These are phyloP conservation scores for Calyptomena viridis DNA, from an alignment of 2,113 vertebrate genomes.

Conservation along the genomic window DNA sequence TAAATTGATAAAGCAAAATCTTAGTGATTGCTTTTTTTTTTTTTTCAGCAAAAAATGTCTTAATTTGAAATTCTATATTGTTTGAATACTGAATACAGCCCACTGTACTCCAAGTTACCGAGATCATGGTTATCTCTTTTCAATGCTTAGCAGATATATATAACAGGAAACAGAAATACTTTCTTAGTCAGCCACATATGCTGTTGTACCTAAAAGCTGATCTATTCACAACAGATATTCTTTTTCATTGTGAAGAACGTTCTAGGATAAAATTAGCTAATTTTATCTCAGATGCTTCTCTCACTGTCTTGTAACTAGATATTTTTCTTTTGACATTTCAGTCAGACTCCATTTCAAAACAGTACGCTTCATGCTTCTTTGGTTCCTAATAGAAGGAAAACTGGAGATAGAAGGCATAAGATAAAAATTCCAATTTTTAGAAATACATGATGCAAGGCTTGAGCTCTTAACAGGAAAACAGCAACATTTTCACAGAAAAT, in stretches of 20 bases:
- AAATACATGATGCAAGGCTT: background rate
- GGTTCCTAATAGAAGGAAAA: background rate
- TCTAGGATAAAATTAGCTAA: slow-evolving; percentile 3
- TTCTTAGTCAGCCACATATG: background rate
- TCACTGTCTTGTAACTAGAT: background rate
- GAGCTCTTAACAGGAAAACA: background rate
- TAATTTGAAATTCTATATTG: background rate
- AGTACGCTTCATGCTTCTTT: background rate
- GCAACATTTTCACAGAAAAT: background rate
- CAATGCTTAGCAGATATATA: background rate
- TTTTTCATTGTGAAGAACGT: background rate
- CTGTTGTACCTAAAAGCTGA: background rate
- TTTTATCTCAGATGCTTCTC: background rate
- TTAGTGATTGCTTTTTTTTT: background rate
- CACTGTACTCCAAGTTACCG: background rate
- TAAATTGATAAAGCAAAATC: background rate
- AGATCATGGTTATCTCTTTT: background rate
- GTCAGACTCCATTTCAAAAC: background rate
- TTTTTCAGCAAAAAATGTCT: background rate
- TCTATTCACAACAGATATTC: background rate
- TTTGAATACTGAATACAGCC: background rate
- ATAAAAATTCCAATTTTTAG: background rate
- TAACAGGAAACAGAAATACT: background rate
- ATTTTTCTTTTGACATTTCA: slow-evolving; percentile 15
- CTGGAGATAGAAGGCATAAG: background rate